Conservation (phyloP, 2,113 vertebrate species). For the Corythaeola cristata region DNA sequence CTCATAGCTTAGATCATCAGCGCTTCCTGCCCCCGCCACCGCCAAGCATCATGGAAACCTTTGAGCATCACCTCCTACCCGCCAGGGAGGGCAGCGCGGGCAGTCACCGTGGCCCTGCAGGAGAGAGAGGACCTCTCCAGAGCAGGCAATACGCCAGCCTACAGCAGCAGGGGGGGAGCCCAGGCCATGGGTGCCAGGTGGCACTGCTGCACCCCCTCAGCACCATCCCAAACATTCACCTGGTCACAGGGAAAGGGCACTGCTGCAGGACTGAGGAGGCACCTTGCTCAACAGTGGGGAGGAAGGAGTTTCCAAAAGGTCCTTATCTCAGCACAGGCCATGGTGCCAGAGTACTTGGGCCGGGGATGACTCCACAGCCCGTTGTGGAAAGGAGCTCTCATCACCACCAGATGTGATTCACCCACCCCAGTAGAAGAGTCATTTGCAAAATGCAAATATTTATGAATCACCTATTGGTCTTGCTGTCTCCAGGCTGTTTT, state of each 20-base stretch:
- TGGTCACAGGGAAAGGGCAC: not conserved
- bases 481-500: not conserved
- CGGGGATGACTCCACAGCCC: not conserved
- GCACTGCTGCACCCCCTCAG: not conserved
- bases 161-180: not conserved
- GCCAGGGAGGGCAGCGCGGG: accelerated
- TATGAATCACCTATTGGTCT: not conserved
- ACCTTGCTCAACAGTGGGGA: not conserved
- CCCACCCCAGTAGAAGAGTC: not conserved
- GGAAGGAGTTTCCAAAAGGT: not conserved
- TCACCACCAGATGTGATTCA: constrained; percentile 6
- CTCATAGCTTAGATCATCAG: not conserved
- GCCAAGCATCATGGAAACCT: not conserved
- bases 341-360: not conserved
- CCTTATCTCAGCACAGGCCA: not conserved
- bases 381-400: not conserved
- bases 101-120: accelerated
- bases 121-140: accelerated
- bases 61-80: not conserved
- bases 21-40: accelerated
- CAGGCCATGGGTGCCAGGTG: not conserved
- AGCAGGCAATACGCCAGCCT: accelerated
- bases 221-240: not conserved
- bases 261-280: not conserved
- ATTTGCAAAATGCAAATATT: not conserved